Base-by-base conservation (phyloP, 2,113 vertebrate species). In the Cavia porcellus region DNA sequence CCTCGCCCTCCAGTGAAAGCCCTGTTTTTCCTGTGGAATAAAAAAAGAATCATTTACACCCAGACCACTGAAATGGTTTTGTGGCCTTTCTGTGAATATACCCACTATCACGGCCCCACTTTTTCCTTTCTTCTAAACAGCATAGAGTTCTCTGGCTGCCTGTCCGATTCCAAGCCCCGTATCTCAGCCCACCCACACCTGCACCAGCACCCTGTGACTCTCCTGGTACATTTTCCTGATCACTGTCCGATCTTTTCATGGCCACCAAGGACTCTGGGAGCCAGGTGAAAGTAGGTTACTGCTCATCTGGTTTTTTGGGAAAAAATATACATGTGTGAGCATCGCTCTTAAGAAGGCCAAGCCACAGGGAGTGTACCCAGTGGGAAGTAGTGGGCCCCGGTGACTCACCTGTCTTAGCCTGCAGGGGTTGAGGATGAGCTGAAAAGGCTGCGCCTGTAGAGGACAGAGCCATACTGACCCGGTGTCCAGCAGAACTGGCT, bases 291-390 rank as follows among this genome's bases (percentile, higher is more conserved):
- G 72, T 62, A 80, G 87, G 75, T 94, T 81, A 77, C 59, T 50
- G 7, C 81, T 96, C 74, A 72, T 92, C 62, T 95, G 52, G 22
- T 68, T 96, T 96, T 82, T 96, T 92, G 62, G 17, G 5, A 96
- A 93, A 79, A 94, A 86, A 84, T 32, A 17, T 52, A 45, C 14
- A 1, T 86, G 86, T 15, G 74, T 28, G 13, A 55, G 55, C 7
- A n/a, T 81, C n/a, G 47, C 86, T 94, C 45, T 68, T 86, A 80
- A 92, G 90, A 96, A 96, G 88, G 81, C 42, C 88, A 95, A 96
- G 74, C 61, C 86, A 66, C 79, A 70, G 57, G 88, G 70, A 81
- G 70, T 80, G 70, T 80, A 70, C 89, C 64, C 59, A 95, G 85
- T 45, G 3, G 20, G 64, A 84, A 74, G 22, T 87, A 96, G 83